phyloP scores from a whole-genome alignment of 23 tunicate genomes.

The Trididemnum miniatum region DNA sequence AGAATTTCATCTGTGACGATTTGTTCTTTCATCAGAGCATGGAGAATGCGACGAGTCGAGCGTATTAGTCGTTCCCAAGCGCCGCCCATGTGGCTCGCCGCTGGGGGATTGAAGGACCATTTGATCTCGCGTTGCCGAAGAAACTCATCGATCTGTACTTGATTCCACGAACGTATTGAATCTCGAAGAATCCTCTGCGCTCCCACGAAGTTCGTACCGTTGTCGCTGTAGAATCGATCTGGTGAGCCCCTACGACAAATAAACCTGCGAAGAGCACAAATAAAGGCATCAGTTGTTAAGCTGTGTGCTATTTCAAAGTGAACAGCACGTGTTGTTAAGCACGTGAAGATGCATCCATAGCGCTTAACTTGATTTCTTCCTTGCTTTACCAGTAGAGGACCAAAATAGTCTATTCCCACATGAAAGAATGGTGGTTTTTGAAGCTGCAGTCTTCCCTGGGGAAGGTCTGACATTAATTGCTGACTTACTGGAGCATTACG shows the following conservation, averaged over 20 bases:
- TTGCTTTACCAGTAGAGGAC: not conserved
- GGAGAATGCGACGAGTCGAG: conserved; percentile 8
- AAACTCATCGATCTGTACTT: not conserved
- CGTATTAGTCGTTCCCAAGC: conserved; percentile 34
- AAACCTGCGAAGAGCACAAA: conserved; percentile 39
- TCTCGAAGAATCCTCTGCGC: conserved; percentile 19
- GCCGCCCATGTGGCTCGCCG: conserved; percentile 33
- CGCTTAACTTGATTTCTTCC: not conserved
- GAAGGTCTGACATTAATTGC: conserved; percentile 6
- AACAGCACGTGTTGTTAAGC: conserved; percentile 16
- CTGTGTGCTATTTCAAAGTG: conserved; percentile 33
- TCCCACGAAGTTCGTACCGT: conserved; percentile 54
- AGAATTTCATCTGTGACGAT: conserved; percentile 8
- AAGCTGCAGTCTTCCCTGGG: not conserved
- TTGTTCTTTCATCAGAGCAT: conserved; percentile 9
- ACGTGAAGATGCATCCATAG: conserved; percentile 12
- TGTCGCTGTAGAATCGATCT: conserved; percentile 20
- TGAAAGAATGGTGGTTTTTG: not conserved
- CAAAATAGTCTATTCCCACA: conserved; percentile 10
- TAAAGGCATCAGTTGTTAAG: conserved; percentile 37
- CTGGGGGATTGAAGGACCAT: conserved; percentile 19
- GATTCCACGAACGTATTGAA: conserved; percentile 26
- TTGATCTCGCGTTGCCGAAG: not conserved
- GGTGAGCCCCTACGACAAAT: conserved; percentile 22
- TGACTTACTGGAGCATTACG: conserved; percentile 1